Evolutionary conservation across 2,888 invertebrate species (phyloP).

Genomic region (Cryptus viduatorius): DNA sequence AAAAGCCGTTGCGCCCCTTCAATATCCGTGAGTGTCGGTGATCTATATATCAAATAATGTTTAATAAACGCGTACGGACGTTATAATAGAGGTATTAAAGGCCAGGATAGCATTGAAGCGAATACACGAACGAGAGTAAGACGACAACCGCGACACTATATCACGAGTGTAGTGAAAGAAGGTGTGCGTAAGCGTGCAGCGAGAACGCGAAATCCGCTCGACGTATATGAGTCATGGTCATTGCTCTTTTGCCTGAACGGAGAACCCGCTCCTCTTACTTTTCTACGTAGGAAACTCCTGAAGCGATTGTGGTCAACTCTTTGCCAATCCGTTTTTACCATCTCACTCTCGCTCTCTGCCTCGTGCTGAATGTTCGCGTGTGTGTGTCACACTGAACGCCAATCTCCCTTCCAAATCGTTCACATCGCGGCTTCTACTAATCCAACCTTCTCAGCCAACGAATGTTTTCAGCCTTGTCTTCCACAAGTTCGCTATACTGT

Average conservation of each 20-base stretch:
- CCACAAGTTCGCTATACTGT: background rate
- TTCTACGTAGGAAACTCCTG: constrained; percentile 61
- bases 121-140: constrained; percentile 42
- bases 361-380: background rate
- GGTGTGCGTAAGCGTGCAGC: constrained; percentile 37
- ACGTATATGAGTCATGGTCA: constrained; percentile 74
- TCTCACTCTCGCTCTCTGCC: constrained; percentile 30
- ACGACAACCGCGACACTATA: background rate
- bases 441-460: constrained; percentile 9
- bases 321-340: constrained; percentile 56
- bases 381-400: background rate
- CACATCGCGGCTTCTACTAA: constrained; percentile 38
- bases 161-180: constrained; percentile 28
- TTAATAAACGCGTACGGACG: no score
- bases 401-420: constrained; percentile 27
- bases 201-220: constrained; percentile 67
- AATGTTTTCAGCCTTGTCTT: constrained; percentile 46
- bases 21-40: background rate
- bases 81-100: constrained; percentile 37
- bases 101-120: constrained; percentile 59
- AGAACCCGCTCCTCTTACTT: constrained; percentile 69
- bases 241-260: constrained; percentile 68
- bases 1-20: background rate
- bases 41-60: background rate
- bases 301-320: constrained; percentile 51